These are phyloP conservation scores for Cathartes aura DNA, from an alignment of 2,113 vertebrate species.

Conservation along the genomic window DNA sequence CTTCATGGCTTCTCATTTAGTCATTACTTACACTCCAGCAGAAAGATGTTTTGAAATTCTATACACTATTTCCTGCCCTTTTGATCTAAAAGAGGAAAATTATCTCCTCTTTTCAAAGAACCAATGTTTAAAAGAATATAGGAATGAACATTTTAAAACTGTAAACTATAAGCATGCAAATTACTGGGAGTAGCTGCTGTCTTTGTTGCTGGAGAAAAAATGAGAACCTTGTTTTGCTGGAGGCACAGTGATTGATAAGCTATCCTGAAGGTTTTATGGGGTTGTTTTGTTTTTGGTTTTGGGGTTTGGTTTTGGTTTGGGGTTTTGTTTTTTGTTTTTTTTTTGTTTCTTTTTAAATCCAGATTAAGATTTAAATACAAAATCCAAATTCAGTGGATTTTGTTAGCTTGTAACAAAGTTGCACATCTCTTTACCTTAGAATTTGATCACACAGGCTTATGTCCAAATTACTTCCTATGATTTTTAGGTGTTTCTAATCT, in stretches of 20 bases:
- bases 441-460: neutral
- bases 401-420: neutral
- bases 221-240: neutral
- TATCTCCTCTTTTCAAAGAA: neutral
- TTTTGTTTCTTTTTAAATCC: rapidly evolving
- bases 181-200: neutral
- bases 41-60: slow-evolving; percentile 22
- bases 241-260: neutral
- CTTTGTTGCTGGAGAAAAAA: neutral
- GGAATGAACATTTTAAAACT: neutral
- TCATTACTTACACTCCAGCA: neutral
- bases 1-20: neutral
- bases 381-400: neutral
- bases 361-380: neutral
- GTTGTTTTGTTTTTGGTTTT: no score
- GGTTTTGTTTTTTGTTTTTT: neutral
- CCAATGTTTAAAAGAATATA: neutral
- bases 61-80: slow-evolving; percentile 41
- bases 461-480: neutral
- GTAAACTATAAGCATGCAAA: slow-evolving; percentile 8
- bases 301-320: neutral
- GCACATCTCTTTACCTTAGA: neutral
- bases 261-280: neutral
- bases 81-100: slow-evolving; percentile 49
- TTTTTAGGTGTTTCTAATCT: neutral